Conservation (phyloP, 1,140 invertebrate genomes). For the Drosophila melanogaster region DNA sequence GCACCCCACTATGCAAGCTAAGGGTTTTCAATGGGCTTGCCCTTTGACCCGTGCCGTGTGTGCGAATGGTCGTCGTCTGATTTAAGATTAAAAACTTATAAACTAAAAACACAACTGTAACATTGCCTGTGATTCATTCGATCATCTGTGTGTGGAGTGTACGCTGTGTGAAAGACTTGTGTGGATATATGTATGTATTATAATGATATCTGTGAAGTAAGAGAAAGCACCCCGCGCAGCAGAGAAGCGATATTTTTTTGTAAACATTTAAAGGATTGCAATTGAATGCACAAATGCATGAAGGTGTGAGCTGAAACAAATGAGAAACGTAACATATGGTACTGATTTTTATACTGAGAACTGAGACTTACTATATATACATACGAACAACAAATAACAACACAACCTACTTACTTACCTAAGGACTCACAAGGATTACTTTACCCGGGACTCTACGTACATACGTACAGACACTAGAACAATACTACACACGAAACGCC, state of each 20-base stretch:
- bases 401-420: constrained; percentile 51
- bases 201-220: constrained; percentile 6
- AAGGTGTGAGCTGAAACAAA: constrained; percentile 53
- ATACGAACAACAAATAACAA: constrained; percentile 42
- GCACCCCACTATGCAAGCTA: neutral
- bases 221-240: constrained; percentile 76
- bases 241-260: constrained; percentile 53
- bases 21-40: constrained; percentile 32
- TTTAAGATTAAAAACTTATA: constrained; percentile 32
- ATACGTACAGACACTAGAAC: constrained; percentile 39
- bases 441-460: constrained; percentile 57
- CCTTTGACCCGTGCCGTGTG: constrained; percentile 11
- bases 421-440: constrained; percentile 73
- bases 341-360: constrained; percentile 83
- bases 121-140: constrained; percentile 59
- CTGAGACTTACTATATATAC: constrained; percentile 80
- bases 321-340: constrained; percentile 72
- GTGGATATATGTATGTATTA: constrained; percentile 16
- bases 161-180: constrained; percentile 16
- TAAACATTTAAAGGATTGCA: constrained; percentile 35
- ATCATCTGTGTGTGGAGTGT: constrained; percentile 40
- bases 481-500: constrained; percentile 44
- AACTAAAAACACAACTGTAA: constrained; percentile 40
- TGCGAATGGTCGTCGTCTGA: constrained; percentile 51
- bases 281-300: constrained; percentile 43